Evolutionary conservation across 1,140 invertebrate species (phyloP), one percentile per base, ranked within the genome.

Genomic region (Cydia amplana): DNA sequence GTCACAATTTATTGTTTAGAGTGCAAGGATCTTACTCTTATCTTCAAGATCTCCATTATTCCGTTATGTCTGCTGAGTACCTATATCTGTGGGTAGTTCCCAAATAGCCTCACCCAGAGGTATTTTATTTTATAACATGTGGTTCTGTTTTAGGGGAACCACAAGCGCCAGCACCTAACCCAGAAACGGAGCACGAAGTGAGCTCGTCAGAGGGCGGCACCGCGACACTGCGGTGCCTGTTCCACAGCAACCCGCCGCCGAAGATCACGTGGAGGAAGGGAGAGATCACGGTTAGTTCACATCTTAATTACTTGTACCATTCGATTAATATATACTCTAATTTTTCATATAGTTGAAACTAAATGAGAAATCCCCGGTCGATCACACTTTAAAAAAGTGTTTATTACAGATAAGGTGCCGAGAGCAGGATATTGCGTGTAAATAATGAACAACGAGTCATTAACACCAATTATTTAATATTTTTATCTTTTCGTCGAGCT

Each of bases 251-350:
- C 86, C 97, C 97, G 2, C 93, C 91, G 74, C 97, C 97, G 1
- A 94, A 92, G 51, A 95, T 98, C 64, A 94, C 94, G 0, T 98
- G 97, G 97, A 95, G 94, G 3, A 95, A 95, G 81, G 95, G 95
- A 55, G 94, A 95, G 28, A 91, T 95, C 78, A 91, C 95, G 84
- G 97, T 97, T 89, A 93, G 92, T 91, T 77, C 20, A 60, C 20
- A 20, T 23, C 55, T 60, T 12, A 2, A 1, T 49, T 49, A 14
- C 1, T 23, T 55, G n/a, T 55, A 20, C 18, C 18, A n/a, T 60
- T 60, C 4, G 16, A n/a, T n/a, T n/a, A n/a, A 49, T 3, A 4
- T 4, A n/a, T 49, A 5, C 4, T 14, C 40, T 43, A 43, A 7
- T 43, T 10, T 2, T 43, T 32, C 3, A n/a, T n/a, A n/a, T n/a